Conservation (phyloP, 2,797 vertebrate genomes). For the Sebastes aleutianus region DNA sequence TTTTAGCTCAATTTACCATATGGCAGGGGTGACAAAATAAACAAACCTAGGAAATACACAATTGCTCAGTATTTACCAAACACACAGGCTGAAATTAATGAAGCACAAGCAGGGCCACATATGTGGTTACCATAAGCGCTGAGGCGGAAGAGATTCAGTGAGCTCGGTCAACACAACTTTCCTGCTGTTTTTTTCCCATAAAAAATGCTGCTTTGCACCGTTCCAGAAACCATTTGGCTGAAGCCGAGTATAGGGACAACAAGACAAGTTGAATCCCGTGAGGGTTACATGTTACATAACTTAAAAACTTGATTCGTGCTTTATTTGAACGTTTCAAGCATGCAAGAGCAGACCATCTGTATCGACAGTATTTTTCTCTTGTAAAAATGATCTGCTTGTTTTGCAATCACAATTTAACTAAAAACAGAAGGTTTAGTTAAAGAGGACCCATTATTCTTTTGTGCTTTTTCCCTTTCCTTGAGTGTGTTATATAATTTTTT, state of each 20-base stretch:
- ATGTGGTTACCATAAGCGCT: constrained; percentile 34
- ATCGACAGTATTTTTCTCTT: background rate
- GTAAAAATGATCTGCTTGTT: background rate
- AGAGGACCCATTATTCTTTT: no score
- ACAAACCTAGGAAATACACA: background rate
- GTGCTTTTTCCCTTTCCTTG: no score
- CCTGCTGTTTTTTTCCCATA: background rate
- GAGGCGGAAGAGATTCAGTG: constrained; percentile 44
- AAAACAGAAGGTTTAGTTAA: background rate
- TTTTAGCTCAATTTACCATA: constrained; percentile 21
- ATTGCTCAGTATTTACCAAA: constrained; percentile 39
- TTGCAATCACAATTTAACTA: background rate
- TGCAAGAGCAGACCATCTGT: background rate
- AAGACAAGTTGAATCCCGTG: background rate
- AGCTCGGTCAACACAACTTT: background rate
- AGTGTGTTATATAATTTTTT: no score
- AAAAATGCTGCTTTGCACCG: background rate
- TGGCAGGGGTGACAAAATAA: constrained; percentile 16
- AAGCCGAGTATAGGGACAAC: background rate
- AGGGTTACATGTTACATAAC: constrained; percentile 12
- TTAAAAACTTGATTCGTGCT: background rate
- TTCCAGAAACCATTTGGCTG: background rate
- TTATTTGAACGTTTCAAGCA: background rate
- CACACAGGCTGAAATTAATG: constrained; percentile 32
- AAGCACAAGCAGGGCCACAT: constrained; percentile 41